Base-by-base conservation (phyloP, 2,797 vertebrate species). In the Xiphophorus birchmanni region DNA sequence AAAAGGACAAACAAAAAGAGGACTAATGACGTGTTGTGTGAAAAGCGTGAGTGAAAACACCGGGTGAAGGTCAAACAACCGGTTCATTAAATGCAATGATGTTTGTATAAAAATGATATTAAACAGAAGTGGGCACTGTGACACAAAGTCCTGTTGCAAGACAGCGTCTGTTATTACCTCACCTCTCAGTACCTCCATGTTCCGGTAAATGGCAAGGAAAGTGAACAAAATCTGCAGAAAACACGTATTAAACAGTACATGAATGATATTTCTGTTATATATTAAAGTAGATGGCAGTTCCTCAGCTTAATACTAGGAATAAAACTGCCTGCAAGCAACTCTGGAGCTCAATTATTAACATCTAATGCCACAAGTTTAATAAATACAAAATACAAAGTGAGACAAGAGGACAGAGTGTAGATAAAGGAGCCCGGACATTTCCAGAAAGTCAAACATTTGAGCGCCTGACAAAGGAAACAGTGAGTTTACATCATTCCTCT, bases 31-130 rank as follows among this genome's bases (percentile, higher is more conserved):
- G 48, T 32, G 32, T 32, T 32, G 32, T 1, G 32, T 32, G 32
- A 32, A 32, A 3, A 13, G 40, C n/a, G 0, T 56, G 3, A 29
- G 0, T 15, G 32, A 8, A 2, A 63, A 52, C 37, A 11, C 7
- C 0, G 5, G 23, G 10, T 71, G 69, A 83, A 86, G 45, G 73
- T 1, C 76, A 47, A 0, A 69, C 40, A 85, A 88, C 77, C 35
- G 13, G 47, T 76, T 80, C 29, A 79, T 48, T 78, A 45, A 10
- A 15, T 44, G 47, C 2, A 2, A 13, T 72, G 35, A 21, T 75
- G 32, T 37, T 1, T 35, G 1, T 10, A 35, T 48, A 77, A 2
- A 13, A 15, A 29, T 77, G n/a, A 76, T 23, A 75, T 71, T 73
- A 85, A 85, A 80, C 58, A 85, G 8, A 42, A 45, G 60, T 35